Evolutionary conservation across 2,797 vertebrate species (phyloP), one percentile per base, ranked within the genome.

Genomic region (Pitangus sulphuratus): DNA sequence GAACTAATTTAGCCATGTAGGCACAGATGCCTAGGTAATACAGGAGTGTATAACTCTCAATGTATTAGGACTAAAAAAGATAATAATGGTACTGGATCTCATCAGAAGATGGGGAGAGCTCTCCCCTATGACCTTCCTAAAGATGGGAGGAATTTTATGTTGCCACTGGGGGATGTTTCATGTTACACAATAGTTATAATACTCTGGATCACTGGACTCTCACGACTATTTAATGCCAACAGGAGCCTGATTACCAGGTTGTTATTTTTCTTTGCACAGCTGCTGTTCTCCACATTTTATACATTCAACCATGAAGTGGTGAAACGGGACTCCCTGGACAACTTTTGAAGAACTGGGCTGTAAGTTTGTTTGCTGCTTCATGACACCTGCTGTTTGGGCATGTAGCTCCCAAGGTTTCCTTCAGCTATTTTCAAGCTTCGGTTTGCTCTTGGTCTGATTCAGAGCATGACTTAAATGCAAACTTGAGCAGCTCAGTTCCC

Each of bases 211-310:
- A 87, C 94, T 71, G 91, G 95, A 94, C 92, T 82, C 89, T 94
- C 89, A 77, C 50, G 20, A 93, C 94, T 87, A 76, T 90, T 95
- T 96, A 85, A 93, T 79, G 86, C 75, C 89, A 96, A 96, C 91
- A 94, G 62, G 85, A 97, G 91, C 75, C 80, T 94, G 95, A 94
- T 97, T 94, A 96, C 45, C 78, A 87, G 69, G 87, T 96, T 86
- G 90, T 93, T 96, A 90, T 96, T 96, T 95, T 87, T 79, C 95
- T 96, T 96, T 93, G 89, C 90, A 95, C 96, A 97, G 94, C 95
- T 96, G 96, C 87, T 92, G 80, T 78, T 94, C 89, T 66, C 66
- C 53, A 51, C 21, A 9, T 90, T 95, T 96, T 83, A 93, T 74
- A 89, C 1, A 7, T 78, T 92, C 83, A 78, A 56, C 91, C 78